Evolutionary conservation across 1,140 invertebrate species (phyloP).

Genomic region (Musca domestica): DNA sequence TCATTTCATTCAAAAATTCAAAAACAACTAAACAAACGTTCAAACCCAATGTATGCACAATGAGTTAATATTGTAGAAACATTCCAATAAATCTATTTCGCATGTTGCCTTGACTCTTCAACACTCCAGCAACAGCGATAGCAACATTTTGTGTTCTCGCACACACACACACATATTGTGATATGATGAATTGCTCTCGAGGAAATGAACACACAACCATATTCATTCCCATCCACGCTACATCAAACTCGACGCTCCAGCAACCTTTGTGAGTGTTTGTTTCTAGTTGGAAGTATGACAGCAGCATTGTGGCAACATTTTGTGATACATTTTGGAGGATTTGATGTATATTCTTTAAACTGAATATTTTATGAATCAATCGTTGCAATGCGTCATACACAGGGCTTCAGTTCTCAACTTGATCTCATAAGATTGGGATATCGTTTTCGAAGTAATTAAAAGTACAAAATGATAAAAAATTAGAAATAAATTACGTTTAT

Average conservation of each 20-base stretch:
- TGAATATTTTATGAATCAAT: conserved; percentile 8
- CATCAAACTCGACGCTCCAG: no score
- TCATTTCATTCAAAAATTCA: conserved; percentile 36
- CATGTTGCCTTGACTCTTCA: conserved; percentile 32
- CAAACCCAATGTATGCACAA: conserved; percentile 33
- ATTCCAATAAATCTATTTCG: conserved; percentile 37
- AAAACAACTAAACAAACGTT: conserved; percentile 45
- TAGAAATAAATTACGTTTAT: no score
- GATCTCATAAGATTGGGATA: no score
- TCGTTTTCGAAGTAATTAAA: no score
- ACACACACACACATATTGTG: conserved; percentile 6
- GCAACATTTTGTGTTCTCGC: conserved; percentile 5
- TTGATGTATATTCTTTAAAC: conserved; percentile 12
- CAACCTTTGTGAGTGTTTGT: no score
- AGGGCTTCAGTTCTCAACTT: no score
- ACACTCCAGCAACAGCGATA: conserved; percentile 14
- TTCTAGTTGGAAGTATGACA: conserved; percentile 25
- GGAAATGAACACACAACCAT: not conserved
- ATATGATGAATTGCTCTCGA: conserved; percentile 24
- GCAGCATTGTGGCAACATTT: not conserved
- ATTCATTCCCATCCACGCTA: no score
- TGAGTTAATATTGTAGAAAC: conserved; percentile 41
- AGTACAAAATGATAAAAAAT: no score
- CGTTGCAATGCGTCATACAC: not conserved
- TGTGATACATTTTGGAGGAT: conserved; percentile 7